These are phyloP conservation scores for Eulemur mongoz DNA, from an alignment of 2,797 vertebrate species.

Conservation along the genomic window DNA sequence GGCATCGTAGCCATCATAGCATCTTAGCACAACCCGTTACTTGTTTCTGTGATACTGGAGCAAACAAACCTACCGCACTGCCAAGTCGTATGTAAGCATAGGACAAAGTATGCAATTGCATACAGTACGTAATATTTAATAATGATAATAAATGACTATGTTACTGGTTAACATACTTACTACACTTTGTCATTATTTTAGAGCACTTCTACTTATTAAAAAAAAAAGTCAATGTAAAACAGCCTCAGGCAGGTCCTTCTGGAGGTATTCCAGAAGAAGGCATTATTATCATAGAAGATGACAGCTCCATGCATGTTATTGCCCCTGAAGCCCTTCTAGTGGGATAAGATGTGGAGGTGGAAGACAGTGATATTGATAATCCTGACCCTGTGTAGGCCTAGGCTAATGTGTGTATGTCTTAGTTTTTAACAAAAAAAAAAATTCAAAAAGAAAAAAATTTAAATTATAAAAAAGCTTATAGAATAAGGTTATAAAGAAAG, in stretches of 20 bases:
- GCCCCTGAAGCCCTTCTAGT: neutral
- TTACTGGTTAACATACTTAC: neutral
- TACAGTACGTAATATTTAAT: neutral
- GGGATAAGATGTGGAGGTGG: neutral
- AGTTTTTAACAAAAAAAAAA: neutral
- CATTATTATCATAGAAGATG: neutral
- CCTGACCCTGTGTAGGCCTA: neutral
- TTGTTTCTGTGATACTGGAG: neutral
- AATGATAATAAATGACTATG: neutral
- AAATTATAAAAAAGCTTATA: neutral
- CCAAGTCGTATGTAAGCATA: neutral
- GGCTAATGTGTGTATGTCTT: neutral
- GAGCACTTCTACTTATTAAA: neutral
- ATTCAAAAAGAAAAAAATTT: neutral
- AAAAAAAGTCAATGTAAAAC: neutral
- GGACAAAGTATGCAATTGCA: neutral
- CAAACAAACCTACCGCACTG: neutral
- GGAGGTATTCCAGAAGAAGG: neutral
- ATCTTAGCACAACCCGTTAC: neutral
- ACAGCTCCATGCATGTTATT: neutral
- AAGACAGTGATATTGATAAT: neutral
- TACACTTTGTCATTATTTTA: neutral
- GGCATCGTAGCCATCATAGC: neutral
- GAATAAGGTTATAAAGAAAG: neutral
- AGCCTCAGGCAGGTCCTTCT: neutral